Percentiles rank a stretch among this genome's conserved stretches.
These are phyloP conservation scores for Hartigia nigra DNA, from an alignment of 2,888 invertebrate genomes.

Conservation along the genomic window DNA sequence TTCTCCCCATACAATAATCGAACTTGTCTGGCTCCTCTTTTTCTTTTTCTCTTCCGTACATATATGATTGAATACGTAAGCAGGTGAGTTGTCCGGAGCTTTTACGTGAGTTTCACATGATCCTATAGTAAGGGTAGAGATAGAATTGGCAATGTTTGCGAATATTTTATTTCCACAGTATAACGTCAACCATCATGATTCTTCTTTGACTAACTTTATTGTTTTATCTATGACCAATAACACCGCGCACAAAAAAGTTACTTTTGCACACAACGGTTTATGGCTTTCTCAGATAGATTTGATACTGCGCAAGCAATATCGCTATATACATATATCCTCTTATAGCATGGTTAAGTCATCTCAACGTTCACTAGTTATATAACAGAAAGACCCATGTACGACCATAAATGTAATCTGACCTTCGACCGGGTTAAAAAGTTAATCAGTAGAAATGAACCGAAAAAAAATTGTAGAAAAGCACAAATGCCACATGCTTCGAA, in stretches of 20 bases:
- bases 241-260: neutral
- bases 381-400: neutral
- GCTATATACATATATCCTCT: neutral
- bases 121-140: slow-evolving; percentile 27
- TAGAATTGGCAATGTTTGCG: slow-evolving; percentile 44
- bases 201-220: neutral
- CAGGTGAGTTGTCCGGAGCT: slow-evolving; percentile 23
- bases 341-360: neutral
- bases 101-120: neutral
- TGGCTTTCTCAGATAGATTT: neutral
- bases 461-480: neutral
- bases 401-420: neutral
- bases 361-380: neutral
- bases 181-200: neutral
- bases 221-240: neutral
- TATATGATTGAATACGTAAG: slow-evolving; percentile 49
- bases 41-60: slow-evolving; percentile 34
- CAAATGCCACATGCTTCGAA: neutral
- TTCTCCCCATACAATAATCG: neutral
- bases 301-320: neutral
- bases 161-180: slow-evolving; percentile 34
- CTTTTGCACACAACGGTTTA: neutral
- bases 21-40: neutral
- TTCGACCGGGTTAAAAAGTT: neutral
- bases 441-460: no score